Evolutionary conservation across 1,140 invertebrate genomes (phyloP).

Genomic region (Drosophila pallidifrons): DNA sequence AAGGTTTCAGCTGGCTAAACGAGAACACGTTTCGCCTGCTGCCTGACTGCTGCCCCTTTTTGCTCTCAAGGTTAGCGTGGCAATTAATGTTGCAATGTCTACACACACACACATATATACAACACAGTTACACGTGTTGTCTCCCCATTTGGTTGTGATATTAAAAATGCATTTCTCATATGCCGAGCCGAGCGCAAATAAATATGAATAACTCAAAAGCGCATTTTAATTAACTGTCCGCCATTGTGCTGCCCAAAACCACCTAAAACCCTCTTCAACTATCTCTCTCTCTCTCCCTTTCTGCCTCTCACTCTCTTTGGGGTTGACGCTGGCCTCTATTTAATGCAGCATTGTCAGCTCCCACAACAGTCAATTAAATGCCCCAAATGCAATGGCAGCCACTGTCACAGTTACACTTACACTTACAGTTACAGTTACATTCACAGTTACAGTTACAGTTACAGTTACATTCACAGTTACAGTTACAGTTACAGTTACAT

Average conservation of each 20-base stretch:
- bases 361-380: conserved; percentile 15
- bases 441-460: neutral
- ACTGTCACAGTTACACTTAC: neutral
- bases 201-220: conserved; percentile 74
- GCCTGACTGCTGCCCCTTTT: neutral
- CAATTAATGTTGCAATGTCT: conserved; percentile 54
- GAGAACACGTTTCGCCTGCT: neutral
- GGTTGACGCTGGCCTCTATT: neutral
- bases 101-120: conserved; percentile 15
- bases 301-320: neutral
- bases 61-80: conserved; percentile 34
- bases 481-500: conserved; percentile 26
- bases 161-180: conserved; percentile 75
- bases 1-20: conserved; percentile 5
- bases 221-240: conserved; percentile 76
- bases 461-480: neutral
- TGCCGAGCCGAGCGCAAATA: conserved; percentile 57
- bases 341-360: neutral
- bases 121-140: neutral
- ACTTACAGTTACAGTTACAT: neutral
- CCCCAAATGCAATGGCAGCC: neutral
- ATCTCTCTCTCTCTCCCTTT: neutral
- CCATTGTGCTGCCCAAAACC: conserved; percentile 14
- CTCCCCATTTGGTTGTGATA: conserved; percentile 12
- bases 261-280: neutral